Conservation (phyloP, 2,888 invertebrate species). For the Mycalesis mineus region DNA sequence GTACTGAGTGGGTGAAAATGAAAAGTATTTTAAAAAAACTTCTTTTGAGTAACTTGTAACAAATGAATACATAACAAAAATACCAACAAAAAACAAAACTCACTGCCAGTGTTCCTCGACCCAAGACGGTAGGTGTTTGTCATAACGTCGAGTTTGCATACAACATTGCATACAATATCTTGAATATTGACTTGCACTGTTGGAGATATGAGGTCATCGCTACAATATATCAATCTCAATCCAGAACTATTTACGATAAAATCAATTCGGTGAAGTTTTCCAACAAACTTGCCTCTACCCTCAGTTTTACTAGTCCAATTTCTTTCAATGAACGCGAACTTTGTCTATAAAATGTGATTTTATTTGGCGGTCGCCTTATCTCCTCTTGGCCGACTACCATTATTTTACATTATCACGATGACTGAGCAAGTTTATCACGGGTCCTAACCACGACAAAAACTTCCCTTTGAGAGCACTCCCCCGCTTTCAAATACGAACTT, state of each 20-base stretch:
- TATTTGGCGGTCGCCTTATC: slow-evolving; percentile 54
- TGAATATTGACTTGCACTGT: too few relatives aligned
- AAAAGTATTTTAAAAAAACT: too few relatives aligned
- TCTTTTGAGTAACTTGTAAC: too few relatives aligned
- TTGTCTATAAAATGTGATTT: slow-evolving; percentile 60
- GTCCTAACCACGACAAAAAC: slow-evolving; percentile 40
- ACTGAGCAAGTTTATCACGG: slow-evolving; percentile 54
- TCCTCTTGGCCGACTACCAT: slow-evolving; percentile 56
- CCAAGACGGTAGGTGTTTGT: too few relatives aligned
- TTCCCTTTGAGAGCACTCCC: slow-evolving; percentile 26
- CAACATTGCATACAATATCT: too few relatives aligned
- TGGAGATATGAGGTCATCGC: too few relatives aligned
- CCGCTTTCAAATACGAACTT: slow-evolving; percentile 29
- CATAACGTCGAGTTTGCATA: too few relatives aligned
- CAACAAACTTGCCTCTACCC: slow-evolving; percentile 40
- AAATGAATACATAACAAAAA: too few relatives aligned
- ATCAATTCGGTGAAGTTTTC: slow-evolving; percentile 55
- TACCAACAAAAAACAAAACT: too few relatives aligned
- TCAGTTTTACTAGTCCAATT: slow-evolving; percentile 48
- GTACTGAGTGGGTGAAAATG: too few relatives aligned
- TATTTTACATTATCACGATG: slow-evolving; percentile 65
- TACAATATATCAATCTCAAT: slow-evolving; percentile 45
- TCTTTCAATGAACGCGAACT: slow-evolving; percentile 59
- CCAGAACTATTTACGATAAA: slow-evolving; percentile 43
- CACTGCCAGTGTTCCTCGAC: too few relatives aligned